Base-by-base conservation (phyloP, 2,888 invertebrate genomes). In the Pecten maximus region DNA sequence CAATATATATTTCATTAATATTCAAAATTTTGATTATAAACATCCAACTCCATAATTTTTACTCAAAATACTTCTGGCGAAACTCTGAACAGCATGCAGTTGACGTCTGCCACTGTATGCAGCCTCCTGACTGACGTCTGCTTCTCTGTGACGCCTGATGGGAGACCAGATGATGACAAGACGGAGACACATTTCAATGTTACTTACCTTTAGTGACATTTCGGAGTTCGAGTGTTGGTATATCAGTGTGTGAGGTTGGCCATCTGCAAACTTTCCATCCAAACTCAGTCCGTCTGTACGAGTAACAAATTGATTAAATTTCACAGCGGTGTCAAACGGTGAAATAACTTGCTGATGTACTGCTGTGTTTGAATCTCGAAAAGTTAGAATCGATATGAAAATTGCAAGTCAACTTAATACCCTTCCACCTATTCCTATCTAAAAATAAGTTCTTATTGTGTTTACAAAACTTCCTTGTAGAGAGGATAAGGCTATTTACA, bases 151-250 rank as follows among this genome's bases (percentile, higher is more conserved):
- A 60, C 16, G 44, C 44, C 12, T 44, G 44, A 44, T 44, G 44
- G 44, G 6, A 44, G 12, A 44, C 6, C 44, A 44, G 6, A 1
- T 87, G 19, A 87, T 40, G 19, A 89, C 86, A 28, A 74, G 16
- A 91, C 16, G 74, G 15, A 86, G 28, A 88, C n/a, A 89, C 40
- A 50, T n/a, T n/a, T n/a, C n/a, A 19, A 54, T 19, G 54, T 54
- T 19, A 94, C 94, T 94, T 93, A 95, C 95, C 40, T 94, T 94
- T 0, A 95, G 89, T 12, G 92, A 92, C 94, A 95, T 94, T 89
- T 94, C 94, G 44, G 92, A 93, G 15, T 91, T 92, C 60, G 93
- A 92, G 3, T 95, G 92, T 88, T 91, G 91, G 88, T 95, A 96
- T n/a, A 92, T 74, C 88, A 96, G 92, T 40, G 93, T 93, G 90